phyloP scores from a whole-genome alignment of 2,797 vertebrate species.

The Allobates femoralis region DNA sequence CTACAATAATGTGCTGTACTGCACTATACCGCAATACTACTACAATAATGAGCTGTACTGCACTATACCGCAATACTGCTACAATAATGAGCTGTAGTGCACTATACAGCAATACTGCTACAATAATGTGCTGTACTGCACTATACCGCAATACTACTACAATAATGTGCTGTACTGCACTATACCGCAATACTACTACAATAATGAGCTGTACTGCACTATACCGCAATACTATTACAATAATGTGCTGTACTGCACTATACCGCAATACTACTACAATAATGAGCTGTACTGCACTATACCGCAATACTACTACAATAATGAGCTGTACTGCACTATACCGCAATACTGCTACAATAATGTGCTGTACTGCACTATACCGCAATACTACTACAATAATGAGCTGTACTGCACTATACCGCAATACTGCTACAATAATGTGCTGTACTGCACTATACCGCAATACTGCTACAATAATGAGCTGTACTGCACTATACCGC shows the following conservation, averaged over 20 bases:
- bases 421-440: background rate
- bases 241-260: background rate
- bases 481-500: background rate
- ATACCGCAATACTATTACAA: background rate
- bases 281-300: background rate
- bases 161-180: background rate
- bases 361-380: background rate
- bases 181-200: no score
- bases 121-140: background rate
- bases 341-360: background rate
- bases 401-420: background rate
- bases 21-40: no score
- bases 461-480: background rate
- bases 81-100: background rate
- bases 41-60: background rate
- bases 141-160: background rate
- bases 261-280: background rate
- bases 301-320: background rate
- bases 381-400: background rate
- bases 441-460: background rate
- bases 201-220: background rate
- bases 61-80: background rate
- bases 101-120: background rate
- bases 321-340: background rate
- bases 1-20: no score